A percentile compares a stretch with the other conserved stretches of the same genome.
Evolutionary conservation across 2,888 invertebrate genomes (phyloP).

Genomic region (Byasa hedistus): DNA sequence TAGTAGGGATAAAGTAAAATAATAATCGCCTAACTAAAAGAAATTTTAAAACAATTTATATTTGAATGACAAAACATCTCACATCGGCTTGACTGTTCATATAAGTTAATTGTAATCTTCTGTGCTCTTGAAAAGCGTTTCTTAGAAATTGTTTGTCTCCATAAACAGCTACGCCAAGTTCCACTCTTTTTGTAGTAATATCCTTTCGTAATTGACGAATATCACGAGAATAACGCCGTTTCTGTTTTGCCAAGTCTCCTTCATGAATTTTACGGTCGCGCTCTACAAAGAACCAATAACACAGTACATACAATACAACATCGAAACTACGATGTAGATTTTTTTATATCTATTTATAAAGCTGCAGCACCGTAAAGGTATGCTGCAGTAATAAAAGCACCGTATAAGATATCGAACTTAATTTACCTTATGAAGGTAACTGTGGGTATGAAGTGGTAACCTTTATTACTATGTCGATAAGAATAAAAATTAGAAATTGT

Average conservation of each 20-base stretch:
- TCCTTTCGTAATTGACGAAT: slow-evolving; percentile 79
- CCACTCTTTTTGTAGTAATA: slow-evolving; percentile 75
- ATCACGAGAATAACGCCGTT: slow-evolving; percentile 74
- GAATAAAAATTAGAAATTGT: too few species aligned
- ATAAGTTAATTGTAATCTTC: slow-evolving; percentile 80
- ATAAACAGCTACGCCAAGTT: slow-evolving; percentile 78
- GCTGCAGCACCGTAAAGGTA: too few species aligned
- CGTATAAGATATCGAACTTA: too few species aligned
- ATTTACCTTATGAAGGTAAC: too few species aligned
- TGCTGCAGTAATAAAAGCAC: too few species aligned
- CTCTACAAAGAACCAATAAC: slow-evolving; percentile 52
- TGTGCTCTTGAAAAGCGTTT: slow-evolving; percentile 79
- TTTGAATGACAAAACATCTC: slow-evolving; percentile 34
- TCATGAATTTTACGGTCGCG: slow-evolving; percentile 82
- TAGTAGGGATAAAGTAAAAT: too few species aligned
- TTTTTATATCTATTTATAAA: background rate
- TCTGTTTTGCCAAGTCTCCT: slow-evolving; percentile 78
- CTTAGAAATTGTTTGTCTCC: slow-evolving; percentile 82
- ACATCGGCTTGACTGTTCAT: slow-evolving; percentile 75
- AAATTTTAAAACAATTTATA: background rate
- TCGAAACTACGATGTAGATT: background rate
- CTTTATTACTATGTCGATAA: too few species aligned
- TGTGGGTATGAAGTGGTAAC: too few species aligned
- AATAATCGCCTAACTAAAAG: too few species aligned
- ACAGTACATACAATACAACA: background rate